Conservation (phyloP, 2,888 invertebrate species). For the Eupithecia inturbata region DNA sequence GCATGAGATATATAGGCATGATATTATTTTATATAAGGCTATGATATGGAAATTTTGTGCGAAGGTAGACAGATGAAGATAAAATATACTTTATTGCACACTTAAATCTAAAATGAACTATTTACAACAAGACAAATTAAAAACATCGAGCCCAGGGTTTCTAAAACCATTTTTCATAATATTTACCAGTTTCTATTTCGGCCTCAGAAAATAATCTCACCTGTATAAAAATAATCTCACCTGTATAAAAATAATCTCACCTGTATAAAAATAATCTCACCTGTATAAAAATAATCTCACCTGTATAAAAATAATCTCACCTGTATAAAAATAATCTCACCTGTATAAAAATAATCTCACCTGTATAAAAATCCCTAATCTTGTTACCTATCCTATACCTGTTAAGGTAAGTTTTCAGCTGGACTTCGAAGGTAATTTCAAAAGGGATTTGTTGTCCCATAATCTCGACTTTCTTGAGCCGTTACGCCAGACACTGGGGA, state of each 20-base stretch:
- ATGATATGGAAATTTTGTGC: too few species aligned
- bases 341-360: neutral
- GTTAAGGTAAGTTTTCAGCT: neutral
- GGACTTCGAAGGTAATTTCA: conserved; percentile 6
- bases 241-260: neutral
- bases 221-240: neutral
- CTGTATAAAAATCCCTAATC: neutral
- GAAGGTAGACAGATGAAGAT: too few species aligned
- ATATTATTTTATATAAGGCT: too few species aligned
- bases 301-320: neutral
- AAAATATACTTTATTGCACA: too few species aligned
- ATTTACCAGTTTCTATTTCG: neutral
- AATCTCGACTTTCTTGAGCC: neutral
- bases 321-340: neutral
- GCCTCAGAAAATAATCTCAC: neutral
- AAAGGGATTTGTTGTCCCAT: neutral
- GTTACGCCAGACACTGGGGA: neutral
- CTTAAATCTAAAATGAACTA: too few species aligned
- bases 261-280: neutral
- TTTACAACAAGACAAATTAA: too few species aligned
- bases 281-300: neutral
- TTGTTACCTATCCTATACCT: neutral
- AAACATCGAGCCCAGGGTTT: too few species aligned
- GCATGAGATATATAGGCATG: too few species aligned
- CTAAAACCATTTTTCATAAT: neutral